Percentiles rank a stretch among this genome's conserved stretches.
Conservation (phyloP, 1,140 invertebrate genomes). For the Polypedilum pembai region DNA sequence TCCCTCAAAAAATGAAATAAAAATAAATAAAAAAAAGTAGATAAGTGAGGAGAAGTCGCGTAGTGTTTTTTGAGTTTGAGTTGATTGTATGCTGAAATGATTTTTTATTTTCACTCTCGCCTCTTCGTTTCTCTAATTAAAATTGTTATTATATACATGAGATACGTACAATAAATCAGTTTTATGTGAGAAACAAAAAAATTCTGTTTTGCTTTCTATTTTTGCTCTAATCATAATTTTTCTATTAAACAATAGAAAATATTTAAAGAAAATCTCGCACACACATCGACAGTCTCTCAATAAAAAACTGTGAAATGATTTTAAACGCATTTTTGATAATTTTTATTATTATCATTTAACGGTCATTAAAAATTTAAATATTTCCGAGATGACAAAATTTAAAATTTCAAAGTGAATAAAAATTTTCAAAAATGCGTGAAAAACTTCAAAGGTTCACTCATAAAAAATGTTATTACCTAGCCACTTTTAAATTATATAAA, state of each 20-base stretch:
- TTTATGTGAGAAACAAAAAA: neutral
- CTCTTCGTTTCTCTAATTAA: neutral
- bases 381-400: neutral
- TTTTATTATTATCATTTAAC: neutral
- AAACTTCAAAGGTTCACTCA: neutral
- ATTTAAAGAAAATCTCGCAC: neutral
- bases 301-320: neutral
- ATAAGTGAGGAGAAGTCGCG: neutral
- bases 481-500: neutral
- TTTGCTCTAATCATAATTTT: neutral
- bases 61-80: neutral
- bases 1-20: too few species aligned
- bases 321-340: neutral
- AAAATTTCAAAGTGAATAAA: neutral
- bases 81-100: neutral
- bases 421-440: neutral
- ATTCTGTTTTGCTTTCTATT: neutral
- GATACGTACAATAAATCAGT: conserved; percentile 18
- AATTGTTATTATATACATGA: conserved; percentile 19
- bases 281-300: neutral
- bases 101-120: neutral
- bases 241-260: neutral
- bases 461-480: neutral
- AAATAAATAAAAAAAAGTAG: too few species aligned
- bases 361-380: neutral